Evolutionary conservation across 2,113 vertebrate genomes (phyloP).

Genomic region (Xyrauchen texanus): DNA sequence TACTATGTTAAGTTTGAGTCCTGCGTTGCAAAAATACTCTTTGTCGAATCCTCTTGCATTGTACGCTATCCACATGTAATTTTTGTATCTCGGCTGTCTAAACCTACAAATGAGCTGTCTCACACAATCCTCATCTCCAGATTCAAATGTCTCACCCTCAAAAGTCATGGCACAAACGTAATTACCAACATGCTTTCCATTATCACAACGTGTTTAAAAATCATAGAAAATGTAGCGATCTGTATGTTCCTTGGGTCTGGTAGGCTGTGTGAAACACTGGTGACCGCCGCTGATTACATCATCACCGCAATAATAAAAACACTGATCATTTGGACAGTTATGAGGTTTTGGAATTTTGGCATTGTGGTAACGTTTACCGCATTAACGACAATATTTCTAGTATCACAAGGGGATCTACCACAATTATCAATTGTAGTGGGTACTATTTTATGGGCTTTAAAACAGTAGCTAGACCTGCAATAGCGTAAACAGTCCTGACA

Average conservation of each 20-base stretch:
- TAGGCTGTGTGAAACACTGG: neutral
- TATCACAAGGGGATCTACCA: too few relatives aligned
- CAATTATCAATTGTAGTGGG: neutral
- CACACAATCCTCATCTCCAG: neutral
- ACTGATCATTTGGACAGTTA: neutral
- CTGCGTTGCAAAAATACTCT: constrained; percentile 20
- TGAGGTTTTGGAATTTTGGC: neutral
- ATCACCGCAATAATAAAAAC: neutral
- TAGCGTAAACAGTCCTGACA: too few relatives aligned
- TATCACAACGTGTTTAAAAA: too few relatives aligned
- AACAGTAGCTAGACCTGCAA: too few relatives aligned
- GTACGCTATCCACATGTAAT: neutral
- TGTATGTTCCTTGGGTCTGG: too few relatives aligned
- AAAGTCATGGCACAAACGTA: neutral
- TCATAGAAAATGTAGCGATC: too few relatives aligned
- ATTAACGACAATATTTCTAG: too few relatives aligned
- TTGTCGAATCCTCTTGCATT: constrained; percentile 2
- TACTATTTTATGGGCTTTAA: too few relatives aligned
- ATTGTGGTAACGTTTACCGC: too few relatives aligned
- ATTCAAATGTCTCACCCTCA: neutral
- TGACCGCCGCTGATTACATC: neutral
- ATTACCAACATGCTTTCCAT: too few relatives aligned
- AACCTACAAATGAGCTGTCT: neutral
- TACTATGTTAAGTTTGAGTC: neutral
- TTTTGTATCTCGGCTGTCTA: neutral